Evolutionary conservation across 2,888 invertebrate genomes (phyloP).

Genomic region (Pogonocherus hispidulus): DNA sequence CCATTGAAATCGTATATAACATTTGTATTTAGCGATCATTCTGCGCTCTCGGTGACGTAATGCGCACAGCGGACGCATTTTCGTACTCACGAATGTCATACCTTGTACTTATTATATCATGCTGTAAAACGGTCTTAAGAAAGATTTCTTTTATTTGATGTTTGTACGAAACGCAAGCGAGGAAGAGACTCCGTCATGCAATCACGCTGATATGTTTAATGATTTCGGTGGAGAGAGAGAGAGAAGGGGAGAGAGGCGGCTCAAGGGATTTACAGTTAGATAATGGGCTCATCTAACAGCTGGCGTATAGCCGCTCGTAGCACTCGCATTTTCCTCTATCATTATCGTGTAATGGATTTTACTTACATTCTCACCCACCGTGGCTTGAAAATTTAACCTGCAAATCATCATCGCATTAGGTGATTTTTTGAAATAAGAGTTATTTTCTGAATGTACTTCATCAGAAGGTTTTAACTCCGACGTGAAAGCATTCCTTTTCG

Average conservation of each 20-base stretch:
- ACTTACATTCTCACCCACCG: constrained; percentile 25
- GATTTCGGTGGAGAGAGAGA: constrained; percentile 27
- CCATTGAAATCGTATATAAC: too few species aligned
- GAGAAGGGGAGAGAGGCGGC: constrained; percentile 36
- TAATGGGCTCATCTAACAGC: constrained; percentile 46
- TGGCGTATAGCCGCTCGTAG: constrained; percentile 40
- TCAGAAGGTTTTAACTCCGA: constrained; percentile 1
- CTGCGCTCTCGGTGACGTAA: too few species aligned
- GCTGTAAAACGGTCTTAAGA: too few species aligned
- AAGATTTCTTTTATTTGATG: neutral
- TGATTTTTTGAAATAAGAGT: neutral
- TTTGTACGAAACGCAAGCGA: neutral
- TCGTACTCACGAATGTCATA: too few species aligned
- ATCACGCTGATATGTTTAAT: constrained; percentile 26
- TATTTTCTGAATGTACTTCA: neutral
- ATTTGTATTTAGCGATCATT: too few species aligned
- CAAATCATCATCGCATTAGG: constrained; percentile 21
- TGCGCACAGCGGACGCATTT: too few species aligned
- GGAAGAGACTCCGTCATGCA: constrained; percentile 1
- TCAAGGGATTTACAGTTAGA: constrained; percentile 53
- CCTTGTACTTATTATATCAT: too few species aligned
- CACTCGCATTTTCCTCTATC: constrained; percentile 17
- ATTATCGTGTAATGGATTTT: constrained; percentile 28
- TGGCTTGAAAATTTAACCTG: constrained; percentile 6
- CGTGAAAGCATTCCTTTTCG: neutral